Base-by-base conservation (phyloP, 2,113 vertebrate genomes). In the Empidonax traillii region DNA sequence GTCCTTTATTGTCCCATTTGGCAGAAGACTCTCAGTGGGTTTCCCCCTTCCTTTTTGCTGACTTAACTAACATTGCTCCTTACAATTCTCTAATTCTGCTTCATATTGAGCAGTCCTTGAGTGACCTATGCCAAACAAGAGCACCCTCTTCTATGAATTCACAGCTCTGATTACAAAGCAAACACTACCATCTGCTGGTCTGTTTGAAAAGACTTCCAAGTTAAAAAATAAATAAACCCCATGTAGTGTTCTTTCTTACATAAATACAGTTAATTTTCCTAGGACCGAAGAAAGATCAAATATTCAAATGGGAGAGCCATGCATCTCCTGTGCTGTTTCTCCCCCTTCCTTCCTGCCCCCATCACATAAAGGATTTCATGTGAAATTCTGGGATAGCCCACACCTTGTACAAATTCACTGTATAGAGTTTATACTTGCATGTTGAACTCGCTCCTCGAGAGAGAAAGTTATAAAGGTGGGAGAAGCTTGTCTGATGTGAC, bases 101-200 rank as follows among this genome's bases (percentile, higher is more conserved):
- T 31, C 20, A 2, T 3, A n/a, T n/a, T 39, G 80, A 94, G 72
- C 62, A 89, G 87, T 94, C 96, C 97, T 96, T 94, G 96, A 95
- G 93, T 93, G 89, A 96, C 94, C 94, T 76, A 68, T 86, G 65
- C 31, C 94, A 93, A 51, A 67, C 20, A 28, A 47, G 47, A 88
- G 55, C 27, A 71, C 72, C 14, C n/a, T 14, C 52, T 10, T 27
- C 46, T 14, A 3, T 1, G 46, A 58, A 15, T 23, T 63, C 23
- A 6, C 21, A 33, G 37, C 2, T 65, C 46, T 20, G 46, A 98
- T 97, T 93, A 39, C 80, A 93, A 98, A 83, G 97, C 95, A 92
- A 97, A 98, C 86, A 97, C 65, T 80, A 97, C 98, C 98, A 98
- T 96, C 98, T 98, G 94, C 96, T 97, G 98, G 97, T 15, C 51